Conservation (phyloP, 1,140 invertebrate species). For the Micrasema longulum region DNA sequence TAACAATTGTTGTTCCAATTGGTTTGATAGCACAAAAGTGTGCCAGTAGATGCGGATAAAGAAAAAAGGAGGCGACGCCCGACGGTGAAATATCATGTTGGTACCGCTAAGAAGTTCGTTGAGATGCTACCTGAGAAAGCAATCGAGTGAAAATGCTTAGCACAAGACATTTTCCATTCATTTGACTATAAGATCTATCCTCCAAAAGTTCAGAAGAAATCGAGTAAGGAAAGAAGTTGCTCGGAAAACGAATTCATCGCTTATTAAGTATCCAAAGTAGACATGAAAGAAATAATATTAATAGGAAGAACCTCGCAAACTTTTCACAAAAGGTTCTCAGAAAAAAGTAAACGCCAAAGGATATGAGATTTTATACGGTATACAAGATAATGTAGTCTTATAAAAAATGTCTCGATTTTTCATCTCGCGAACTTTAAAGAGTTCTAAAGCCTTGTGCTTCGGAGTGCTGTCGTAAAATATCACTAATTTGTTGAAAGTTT, state of each 20-base stretch:
- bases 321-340: constrained; percentile 45
- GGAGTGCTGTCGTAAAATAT: constrained; percentile 50
- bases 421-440: constrained; percentile 51
- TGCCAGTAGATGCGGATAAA: no score
- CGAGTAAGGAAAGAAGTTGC: constrained; percentile 11
- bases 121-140: not conserved
- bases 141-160: not conserved
- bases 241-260: not conserved
- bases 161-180: constrained; percentile 3
- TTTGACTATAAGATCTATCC: not conserved
- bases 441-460: constrained; percentile 46
- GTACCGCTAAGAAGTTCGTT: not conserved
- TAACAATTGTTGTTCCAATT: no score
- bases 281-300: constrained; percentile 42
- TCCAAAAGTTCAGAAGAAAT: not conserved
- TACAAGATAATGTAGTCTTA: constrained; percentile 39
- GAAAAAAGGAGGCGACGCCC: no score
- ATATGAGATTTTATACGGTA: constrained; percentile 50
- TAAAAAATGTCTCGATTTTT: constrained; percentile 53
- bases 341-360: constrained; percentile 40
- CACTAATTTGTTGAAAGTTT: constrained; percentile 54
- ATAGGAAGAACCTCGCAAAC: constrained; percentile 36
- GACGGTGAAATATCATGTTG: no score
- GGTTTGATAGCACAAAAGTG: no score
- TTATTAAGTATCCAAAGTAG: constrained; percentile 26